phyloP scores from a whole-genome alignment of 2,797 vertebrate genomes.

The Simalia tracyae region DNA sequence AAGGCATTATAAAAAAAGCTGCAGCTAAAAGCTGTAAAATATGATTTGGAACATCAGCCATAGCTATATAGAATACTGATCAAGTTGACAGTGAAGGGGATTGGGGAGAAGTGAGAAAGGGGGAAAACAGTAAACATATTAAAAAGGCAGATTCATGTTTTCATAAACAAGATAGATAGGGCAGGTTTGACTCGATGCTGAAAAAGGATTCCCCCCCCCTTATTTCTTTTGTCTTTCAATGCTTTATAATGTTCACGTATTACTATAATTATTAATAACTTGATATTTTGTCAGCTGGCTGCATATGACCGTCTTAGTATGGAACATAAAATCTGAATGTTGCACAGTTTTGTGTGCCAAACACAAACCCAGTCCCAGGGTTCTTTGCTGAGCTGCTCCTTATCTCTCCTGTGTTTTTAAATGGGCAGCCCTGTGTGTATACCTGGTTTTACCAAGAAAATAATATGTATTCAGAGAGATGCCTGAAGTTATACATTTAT shows the following conservation, averaged over 20 bases:
- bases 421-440: not conserved
- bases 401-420: not conserved
- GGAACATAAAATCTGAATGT: not conserved
- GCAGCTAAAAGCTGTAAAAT: constrained; percentile 39
- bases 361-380: not conserved
- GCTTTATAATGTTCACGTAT: not conserved
- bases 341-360: not conserved
- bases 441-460: not conserved
- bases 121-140: not conserved
- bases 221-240: not conserved
- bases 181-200: not conserved
- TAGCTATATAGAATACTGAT: constrained; percentile 15
- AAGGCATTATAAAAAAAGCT: constrained; percentile 31
- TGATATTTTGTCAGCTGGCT: not conserved
- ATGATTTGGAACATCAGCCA: constrained; percentile 29
- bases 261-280: not conserved
- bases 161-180: not conserved
- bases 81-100: not conserved
- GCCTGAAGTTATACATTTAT: not conserved
- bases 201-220: not conserved
- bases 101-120: not conserved
- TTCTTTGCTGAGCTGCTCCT: not conserved
- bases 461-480: not conserved
- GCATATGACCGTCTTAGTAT: not conserved
- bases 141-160: constrained; percentile 5